Conservation (phyloP, 2,113 vertebrate species). For the Mungos mungo region DNA sequence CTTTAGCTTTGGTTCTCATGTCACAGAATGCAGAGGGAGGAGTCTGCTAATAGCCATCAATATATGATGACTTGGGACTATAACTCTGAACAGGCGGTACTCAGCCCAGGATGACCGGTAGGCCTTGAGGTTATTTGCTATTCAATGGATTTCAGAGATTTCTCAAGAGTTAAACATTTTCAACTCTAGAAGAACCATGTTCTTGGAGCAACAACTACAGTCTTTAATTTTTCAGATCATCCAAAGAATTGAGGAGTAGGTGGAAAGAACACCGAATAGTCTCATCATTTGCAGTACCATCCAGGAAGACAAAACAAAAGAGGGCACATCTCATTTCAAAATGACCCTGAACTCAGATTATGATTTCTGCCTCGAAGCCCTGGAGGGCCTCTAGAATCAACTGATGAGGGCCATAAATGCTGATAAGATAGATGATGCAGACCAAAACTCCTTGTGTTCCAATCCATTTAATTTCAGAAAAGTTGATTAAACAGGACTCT, state of each 20-base stretch:
- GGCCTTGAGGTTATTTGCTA: neutral
- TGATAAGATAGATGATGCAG: neutral
- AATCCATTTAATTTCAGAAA: neutral
- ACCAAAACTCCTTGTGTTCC: neutral
- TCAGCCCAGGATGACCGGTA: neutral
- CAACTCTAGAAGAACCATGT: neutral
- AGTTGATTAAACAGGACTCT: neutral
- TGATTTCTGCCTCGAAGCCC: neutral
- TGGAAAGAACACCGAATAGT: neutral
- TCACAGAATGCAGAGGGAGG: neutral
- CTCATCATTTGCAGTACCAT: neutral
- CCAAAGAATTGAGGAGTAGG: neutral
- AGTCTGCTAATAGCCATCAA: neutral
- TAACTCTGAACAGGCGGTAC: neutral
- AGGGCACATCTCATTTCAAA: neutral
- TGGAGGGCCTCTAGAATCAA: neutral
- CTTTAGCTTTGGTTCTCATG: neutral
- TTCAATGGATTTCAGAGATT: neutral
- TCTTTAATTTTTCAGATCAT: neutral
- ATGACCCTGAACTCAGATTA: neutral
- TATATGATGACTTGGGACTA: neutral
- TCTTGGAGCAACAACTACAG: neutral
- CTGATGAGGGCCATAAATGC: neutral
- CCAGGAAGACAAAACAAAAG: neutral
- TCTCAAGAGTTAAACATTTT: neutral